A percentile compares a stretch with the other conserved stretches of the same genome.
Conservation (phyloP, 2,113 vertebrate genomes). For the Lycaon pictus region DNA sequence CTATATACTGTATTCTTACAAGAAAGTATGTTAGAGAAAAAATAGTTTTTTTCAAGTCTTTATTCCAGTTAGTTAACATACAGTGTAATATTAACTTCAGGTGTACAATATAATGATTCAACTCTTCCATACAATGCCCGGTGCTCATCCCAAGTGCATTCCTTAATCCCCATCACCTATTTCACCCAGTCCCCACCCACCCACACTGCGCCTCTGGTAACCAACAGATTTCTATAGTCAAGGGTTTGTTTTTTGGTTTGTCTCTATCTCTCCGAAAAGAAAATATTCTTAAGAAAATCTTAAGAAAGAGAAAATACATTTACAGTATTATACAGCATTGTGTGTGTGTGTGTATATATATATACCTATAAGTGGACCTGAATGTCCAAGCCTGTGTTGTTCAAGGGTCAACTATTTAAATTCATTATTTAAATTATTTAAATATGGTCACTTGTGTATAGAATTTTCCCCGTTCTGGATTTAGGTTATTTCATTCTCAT, state of each 20-base stretch:
- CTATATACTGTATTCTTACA: neutral
- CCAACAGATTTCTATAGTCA: neutral
- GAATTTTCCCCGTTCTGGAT: neutral
- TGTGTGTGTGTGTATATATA: no score
- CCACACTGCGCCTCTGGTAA: neutral
- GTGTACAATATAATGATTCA: neutral
- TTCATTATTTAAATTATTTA: constrained; percentile 24
- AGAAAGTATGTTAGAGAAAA: neutral
- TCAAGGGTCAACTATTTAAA: neutral
- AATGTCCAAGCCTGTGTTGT: neutral
- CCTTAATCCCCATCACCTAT: neutral
- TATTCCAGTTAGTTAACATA: neutral
- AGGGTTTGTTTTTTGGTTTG: neutral
- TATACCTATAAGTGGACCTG: neutral
- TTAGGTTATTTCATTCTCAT: neutral
- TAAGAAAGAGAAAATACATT: neutral
- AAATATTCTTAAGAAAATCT: neutral
- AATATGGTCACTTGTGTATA: neutral
- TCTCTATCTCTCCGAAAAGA: neutral
- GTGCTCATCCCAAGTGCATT: neutral
- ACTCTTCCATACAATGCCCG: neutral
- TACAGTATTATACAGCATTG: neutral
- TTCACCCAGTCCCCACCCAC: neutral
- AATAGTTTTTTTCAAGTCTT: neutral
- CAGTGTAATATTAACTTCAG: neutral